Conservation (phyloP, 1,140 invertebrate species). For the Lucilia cuprina region DNA sequence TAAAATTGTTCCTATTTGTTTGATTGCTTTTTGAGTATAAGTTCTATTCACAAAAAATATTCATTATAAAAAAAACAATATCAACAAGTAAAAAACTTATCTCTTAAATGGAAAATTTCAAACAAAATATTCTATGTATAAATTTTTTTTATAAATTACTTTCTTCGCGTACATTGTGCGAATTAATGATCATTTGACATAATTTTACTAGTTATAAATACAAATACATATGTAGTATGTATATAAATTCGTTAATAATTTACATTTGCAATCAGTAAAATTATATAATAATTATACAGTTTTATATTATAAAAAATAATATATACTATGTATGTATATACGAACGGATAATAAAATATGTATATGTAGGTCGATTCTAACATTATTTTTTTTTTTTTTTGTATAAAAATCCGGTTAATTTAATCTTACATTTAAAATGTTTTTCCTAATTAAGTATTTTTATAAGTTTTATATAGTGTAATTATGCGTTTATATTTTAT, state of each 20-base stretch:
- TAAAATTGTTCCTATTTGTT: too few relatives aligned
- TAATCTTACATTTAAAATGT: too few relatives aligned
- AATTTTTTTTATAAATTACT: neutral
- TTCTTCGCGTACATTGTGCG: neutral
- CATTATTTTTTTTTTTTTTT: too few relatives aligned
- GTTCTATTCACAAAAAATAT: neutral
- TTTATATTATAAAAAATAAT: too few relatives aligned
- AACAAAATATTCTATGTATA: neutral
- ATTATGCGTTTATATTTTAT: too few relatives aligned
- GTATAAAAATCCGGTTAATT: too few relatives aligned
- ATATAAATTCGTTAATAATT: neutral
- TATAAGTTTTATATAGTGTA: too few relatives aligned
- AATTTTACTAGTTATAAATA: neutral
- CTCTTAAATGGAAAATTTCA: neutral
- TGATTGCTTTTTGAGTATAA: too few relatives aligned
- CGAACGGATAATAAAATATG: neutral
- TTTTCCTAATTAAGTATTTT: too few relatives aligned
- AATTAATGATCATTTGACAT: neutral
- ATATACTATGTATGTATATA: neutral
- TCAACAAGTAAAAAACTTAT: constrained; percentile 3
- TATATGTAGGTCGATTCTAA: too few relatives aligned
- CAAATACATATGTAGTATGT: neutral
- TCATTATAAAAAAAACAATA: neutral
- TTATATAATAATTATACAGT: neutral
- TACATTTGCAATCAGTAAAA: neutral